phyloP scores from a whole-genome alignment of 2,113 vertebrate genomes.

The Brachyistius frenatus region DNA sequence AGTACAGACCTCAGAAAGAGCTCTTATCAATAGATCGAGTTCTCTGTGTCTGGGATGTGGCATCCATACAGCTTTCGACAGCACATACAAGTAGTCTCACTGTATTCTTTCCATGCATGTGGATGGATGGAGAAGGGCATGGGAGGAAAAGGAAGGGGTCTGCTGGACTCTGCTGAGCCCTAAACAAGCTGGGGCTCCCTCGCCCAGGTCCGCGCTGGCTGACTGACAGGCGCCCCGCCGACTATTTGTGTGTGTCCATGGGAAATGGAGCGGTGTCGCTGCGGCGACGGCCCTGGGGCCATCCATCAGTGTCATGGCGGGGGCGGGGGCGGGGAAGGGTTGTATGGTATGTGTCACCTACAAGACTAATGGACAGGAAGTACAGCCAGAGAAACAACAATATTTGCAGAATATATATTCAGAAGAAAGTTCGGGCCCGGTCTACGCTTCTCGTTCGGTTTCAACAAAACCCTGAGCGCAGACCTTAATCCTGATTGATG shows the following conservation, averaged over 20 bases:
- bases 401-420: slow-evolving; percentile 85
- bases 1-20: slow-evolving; percentile 38
- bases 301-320: slow-evolving; percentile 87
- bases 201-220: slow-evolving; percentile 59
- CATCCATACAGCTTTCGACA: slow-evolving; percentile 45
- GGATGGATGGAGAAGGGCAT: slow-evolving; percentile 6
- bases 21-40: slow-evolving; percentile 12
- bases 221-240: slow-evolving; percentile 77
- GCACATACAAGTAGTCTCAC: slow-evolving; percentile 37
- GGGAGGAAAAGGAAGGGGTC: slow-evolving; percentile 38
- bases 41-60: slow-evolving; percentile 23
- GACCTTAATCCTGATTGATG: slow-evolving; percentile 78
- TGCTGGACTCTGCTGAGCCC: slow-evolving; percentile 49
- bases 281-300: slow-evolving; percentile 76
- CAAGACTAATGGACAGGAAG: slow-evolving; percentile 89
- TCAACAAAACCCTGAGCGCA: slow-evolving; percentile 58
- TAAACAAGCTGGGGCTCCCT: slow-evolving; percentile 68
- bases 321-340: slow-evolving; percentile 34
- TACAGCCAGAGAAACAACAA: slow-evolving; percentile 87
- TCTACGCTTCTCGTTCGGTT: slow-evolving; percentile 60
- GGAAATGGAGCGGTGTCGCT: slow-evolving; percentile 83
- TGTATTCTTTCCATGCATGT: slow-evolving; percentile 37
- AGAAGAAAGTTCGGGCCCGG: slow-evolving; percentile 65
- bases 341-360: slow-evolving; percentile 81
- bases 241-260: slow-evolving; percentile 86